A percentile compares a stretch with the other conserved stretches of the same genome.
phyloP scores from a whole-genome alignment of 2,888 invertebrate genomes.

The Zygogramma bicolorata region DNA sequence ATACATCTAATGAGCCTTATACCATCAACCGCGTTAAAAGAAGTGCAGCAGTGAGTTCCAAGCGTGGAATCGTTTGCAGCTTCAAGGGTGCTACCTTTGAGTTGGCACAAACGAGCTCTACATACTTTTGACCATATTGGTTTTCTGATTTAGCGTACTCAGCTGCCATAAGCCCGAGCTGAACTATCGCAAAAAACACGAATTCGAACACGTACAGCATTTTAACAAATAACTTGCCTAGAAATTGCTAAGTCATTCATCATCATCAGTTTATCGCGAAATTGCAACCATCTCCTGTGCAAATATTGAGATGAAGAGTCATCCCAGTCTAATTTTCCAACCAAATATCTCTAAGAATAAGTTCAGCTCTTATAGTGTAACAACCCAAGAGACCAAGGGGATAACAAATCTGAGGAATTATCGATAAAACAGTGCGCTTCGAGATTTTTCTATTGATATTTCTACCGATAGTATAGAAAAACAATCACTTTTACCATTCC shows the following conservation, averaged over 20 bases:
- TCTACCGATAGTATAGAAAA: background rate
- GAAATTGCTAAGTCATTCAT: conserved; percentile 20
- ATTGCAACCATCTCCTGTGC: background rate
- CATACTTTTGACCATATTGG: background rate
- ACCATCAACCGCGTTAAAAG: background rate
- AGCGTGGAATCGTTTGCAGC: background rate
- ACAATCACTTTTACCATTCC: background rate
- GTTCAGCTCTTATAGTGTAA: conserved; percentile 25
- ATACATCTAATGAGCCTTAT: background rate
- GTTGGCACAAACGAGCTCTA: background rate
- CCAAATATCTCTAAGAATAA: conserved; percentile 31
- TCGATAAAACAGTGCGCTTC: conserved; percentile 16
- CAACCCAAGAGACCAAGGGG: conserved; percentile 28
- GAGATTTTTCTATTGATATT: background rate
- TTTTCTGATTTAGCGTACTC: background rate
- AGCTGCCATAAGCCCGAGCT: background rate
- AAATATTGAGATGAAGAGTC: conserved; percentile 16
- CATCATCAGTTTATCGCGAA: background rate
- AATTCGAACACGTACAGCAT: background rate
- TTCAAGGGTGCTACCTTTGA: background rate
- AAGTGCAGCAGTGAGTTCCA: background rate
- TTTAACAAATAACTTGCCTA: conserved; percentile 7
- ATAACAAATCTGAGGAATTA: conserved; percentile 29
- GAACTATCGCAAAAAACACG: too few species aligned
- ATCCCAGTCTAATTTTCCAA: conserved; percentile 31